Evolutionary conservation across 2,888 invertebrate genomes (phyloP), one percentile per base, ranked within the genome.

Genomic region (Hyppa rectilinea): DNA sequence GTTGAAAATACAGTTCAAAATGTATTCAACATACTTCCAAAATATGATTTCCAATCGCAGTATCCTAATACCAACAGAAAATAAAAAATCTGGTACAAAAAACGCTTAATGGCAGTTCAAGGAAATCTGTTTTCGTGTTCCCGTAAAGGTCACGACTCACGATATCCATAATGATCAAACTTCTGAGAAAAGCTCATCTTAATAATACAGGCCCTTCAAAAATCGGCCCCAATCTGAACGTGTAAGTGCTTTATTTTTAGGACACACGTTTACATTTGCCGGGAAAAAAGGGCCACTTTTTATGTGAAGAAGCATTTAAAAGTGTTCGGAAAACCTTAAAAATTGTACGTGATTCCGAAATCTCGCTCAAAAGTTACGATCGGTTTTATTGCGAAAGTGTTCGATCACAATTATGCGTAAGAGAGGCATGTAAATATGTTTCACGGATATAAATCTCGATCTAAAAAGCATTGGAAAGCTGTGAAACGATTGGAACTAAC

Each of bases 391-490:
- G 73, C 60, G 40, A 79, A 81, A 81, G 81, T 83, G 71, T 75
- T 81, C 50, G 68, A 75, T 70, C 74, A 75, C 71, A 76, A 75
- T 68, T 66, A 75, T 74, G 77, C 66, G 70, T 78, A 76, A 70
- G 63, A 77, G 66, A 73, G 50, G 63, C 70, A 81, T 80, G 81
- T 70, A 79, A 84, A 85, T 73, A 78, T 81, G 72, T 70, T 78
- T 80, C 64, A 74, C 84, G 76, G 81, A 82, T 72, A 74, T 78
- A 74, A 62, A 83, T 84, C 71, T 80, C 64, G 74, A 65, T 70
- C 64, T 62, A 75, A 76, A 78, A 80, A 67, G 78, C 70, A 68
- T 78, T 83, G 80, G 88, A 88, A 88, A 90, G 88, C 81, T 84
- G 87, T 80, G 75, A 81, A 85, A 74, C 62, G 78, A 83, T 80